A percentile compares a stretch with the other conserved stretches of the same genome.
phyloP scores from a whole-genome alignment of 2,797 vertebrate genomes.

The Morelia viridis region DNA sequence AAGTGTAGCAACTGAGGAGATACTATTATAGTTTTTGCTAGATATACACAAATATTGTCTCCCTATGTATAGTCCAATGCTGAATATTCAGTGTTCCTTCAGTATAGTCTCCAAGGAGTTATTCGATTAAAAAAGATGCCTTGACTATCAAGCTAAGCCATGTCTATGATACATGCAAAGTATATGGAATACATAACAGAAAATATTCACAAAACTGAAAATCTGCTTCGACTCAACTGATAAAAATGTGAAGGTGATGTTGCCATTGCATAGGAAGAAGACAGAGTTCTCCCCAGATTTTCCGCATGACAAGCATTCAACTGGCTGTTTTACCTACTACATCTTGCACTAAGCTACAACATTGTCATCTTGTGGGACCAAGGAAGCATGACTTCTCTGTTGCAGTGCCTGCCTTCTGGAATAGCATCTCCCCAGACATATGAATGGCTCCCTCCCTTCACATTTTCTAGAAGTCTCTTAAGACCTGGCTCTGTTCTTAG shows the following conservation, averaged over 20 bases:
- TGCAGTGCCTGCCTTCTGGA: neutral
- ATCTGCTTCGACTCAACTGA: neutral
- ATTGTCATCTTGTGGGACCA: neutral
- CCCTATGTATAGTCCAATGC: neutral
- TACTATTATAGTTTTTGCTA: neutral
- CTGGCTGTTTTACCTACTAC: neutral
- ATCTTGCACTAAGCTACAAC: neutral
- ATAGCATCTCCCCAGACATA: neutral
- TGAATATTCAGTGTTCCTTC: neutral
- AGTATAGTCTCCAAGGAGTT: neutral
- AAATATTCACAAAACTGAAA: neutral
- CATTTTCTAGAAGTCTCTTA: neutral
- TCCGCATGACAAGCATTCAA: neutral
- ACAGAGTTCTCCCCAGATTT: no score
- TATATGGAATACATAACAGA: neutral
- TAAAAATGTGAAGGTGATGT: neutral
- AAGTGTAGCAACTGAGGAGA: conserved; percentile 4
- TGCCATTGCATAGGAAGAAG: neutral
- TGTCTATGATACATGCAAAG: neutral
- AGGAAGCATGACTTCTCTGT: neutral
- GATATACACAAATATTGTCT: neutral
- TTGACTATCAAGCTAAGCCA: neutral
- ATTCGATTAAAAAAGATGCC: neutral
- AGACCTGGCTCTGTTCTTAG: neutral
- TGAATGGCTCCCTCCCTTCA: neutral